Evolutionary conservation across 1,140 invertebrate species (phyloP), one percentile per base, ranked within the genome.

Genomic region (Ruditapes philippinarum): DNA sequence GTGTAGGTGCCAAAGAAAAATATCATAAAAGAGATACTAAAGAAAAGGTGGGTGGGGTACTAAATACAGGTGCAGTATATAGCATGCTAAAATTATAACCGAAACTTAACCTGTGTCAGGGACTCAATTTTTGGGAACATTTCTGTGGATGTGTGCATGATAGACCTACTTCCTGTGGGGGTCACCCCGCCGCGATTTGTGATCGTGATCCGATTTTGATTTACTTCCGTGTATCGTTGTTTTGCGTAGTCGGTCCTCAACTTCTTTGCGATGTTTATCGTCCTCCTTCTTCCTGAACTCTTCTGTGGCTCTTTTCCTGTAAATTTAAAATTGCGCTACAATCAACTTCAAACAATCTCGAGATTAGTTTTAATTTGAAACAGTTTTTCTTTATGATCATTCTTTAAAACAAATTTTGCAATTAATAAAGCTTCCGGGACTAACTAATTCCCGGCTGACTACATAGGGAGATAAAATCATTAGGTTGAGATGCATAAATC

Each of bases 281-380:
- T 94, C 93, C 76, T 94, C 93, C 74, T 93, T 94, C 79, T 93
- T 93, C 14, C 91, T 83, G 57, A 86, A 92, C 82, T 94, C 94
- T 74, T 95, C 94, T 12, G 92, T 93, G 25, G 94, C 94, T 74
- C 93, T 62, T 82, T 95, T 95, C 68, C 94, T 95, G 60, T 60
- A n/a, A 76, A 80, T 25, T 11, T 38, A 36, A 65, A 22, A 45
- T 45, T n/a, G n/a, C n/a, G n/a, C n/a, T n/a, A n/a, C n/a, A n/a
- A n/a, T n/a, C n/a, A n/a, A n/a, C n/a, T n/a, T n/a, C n/a, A n/a
- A n/a, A n/a, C n/a, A n/a, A n/a, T n/a, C n/a, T n/a, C n/a, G n/a
- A n/a, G n/a, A n/a, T n/a, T n/a, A n/a, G n/a, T n/a, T n/a, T n/a
- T n/a, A n/a, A n/a, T n/a, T n/a, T n/a, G n/a, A n/a, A n/a, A n/a